Percentiles rank a stretch among this genome's conserved stretches.
Conservation (phyloP, 2,113 vertebrate genomes). For the Xiphophorus couchianus region DNA sequence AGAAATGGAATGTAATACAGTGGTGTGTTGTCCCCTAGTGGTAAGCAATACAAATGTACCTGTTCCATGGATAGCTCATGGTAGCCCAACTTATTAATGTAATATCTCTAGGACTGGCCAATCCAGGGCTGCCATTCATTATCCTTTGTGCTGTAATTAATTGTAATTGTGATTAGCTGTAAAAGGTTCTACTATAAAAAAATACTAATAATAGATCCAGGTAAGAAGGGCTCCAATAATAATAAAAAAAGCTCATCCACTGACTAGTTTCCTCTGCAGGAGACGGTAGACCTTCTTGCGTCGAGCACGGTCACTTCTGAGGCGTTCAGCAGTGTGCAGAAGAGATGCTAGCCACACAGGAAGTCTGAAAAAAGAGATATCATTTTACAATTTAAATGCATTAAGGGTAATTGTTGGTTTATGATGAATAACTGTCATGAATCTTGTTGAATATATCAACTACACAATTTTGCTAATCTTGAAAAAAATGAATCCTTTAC, state of each 20-base stretch:
- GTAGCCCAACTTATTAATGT: background rate
- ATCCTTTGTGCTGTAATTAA: too few species aligned
- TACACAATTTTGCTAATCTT: too few species aligned
- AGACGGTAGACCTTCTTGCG: constrained; percentile 72
- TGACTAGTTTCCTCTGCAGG: constrained; percentile 73
- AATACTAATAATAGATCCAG: too few species aligned
- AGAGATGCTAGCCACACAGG: constrained; percentile 75
- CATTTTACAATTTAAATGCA: background rate
- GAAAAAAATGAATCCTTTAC: too few species aligned
- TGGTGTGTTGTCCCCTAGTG: too few species aligned
- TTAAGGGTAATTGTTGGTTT: too few species aligned
- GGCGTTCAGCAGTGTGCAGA: constrained; percentile 56
- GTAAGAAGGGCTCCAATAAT: background rate
- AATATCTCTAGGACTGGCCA: background rate
- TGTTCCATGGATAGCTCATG: background rate
- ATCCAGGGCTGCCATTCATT: too few species aligned
- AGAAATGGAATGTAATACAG: too few species aligned
- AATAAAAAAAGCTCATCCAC: constrained; percentile 9
- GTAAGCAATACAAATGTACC: background rate
- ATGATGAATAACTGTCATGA: too few species aligned
- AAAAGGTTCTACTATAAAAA: too few species aligned
- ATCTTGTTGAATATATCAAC: too few species aligned
- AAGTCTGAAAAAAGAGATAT: constrained; percentile 45
- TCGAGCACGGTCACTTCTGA: constrained; percentile 57
- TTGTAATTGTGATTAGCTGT: too few species aligned